phyloP scores from a whole-genome alignment of 2,113 vertebrate species.

The Ptychochromis oligacanthus region DNA sequence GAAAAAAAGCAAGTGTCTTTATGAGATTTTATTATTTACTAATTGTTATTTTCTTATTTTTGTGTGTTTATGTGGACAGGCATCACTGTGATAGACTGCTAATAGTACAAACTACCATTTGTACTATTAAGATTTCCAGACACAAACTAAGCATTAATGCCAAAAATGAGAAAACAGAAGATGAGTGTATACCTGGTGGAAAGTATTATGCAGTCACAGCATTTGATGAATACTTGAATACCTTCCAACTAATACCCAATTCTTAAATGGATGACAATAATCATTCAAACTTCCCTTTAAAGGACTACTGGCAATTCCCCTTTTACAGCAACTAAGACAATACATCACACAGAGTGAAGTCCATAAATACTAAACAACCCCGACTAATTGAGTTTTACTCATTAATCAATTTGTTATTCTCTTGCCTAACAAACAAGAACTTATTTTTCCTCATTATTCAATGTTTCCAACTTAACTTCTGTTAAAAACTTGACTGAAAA shows the following conservation, averaged over 20 bases:
- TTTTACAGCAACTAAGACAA: neutral
- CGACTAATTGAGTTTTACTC: neutral
- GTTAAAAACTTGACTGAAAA: neutral
- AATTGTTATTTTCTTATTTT: too few species aligned
- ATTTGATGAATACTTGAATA: neutral
- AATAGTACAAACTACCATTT: too few species aligned
- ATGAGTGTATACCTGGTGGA: neutral
- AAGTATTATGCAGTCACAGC: neutral
- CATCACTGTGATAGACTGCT: too few species aligned
- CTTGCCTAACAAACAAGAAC: neutral
- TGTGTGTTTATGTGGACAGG: too few species aligned
- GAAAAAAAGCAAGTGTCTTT: too few species aligned
- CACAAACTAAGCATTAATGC: too few species aligned
- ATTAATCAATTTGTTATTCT: constrained; percentile 1
- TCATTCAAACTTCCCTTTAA: neutral
- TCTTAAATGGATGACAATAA: neutral
- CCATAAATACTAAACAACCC: neutral
- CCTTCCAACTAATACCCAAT: neutral
- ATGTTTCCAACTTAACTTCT: neutral
- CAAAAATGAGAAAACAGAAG: neutral
- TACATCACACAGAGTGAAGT: neutral
- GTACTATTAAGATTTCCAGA: too few species aligned
- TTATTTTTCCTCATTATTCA: neutral
- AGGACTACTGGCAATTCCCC: constrained; percentile 5
- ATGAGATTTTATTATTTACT: too few species aligned